Evolutionary conservation across 2,888 invertebrate genomes (phyloP), one percentile per base, ranked within the genome.

Genomic region (Hydropsyche betteni): DNA sequence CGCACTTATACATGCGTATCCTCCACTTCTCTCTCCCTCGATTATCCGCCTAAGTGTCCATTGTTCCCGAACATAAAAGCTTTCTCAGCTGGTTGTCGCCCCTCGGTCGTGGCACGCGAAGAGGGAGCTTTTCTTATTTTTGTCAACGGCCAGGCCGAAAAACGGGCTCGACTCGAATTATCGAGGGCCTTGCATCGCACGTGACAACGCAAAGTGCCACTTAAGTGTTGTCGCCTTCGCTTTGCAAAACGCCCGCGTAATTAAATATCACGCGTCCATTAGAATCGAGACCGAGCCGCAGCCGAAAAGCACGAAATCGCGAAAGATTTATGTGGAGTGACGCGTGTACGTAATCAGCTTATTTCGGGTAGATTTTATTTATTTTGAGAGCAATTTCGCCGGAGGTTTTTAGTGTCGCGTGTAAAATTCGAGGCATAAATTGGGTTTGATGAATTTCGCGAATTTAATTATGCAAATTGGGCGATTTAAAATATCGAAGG

Each of bases 21-120:
- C 24, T 24, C 24, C 24, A 24, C 24, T 24, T 24, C 44, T 44
- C 44, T 44, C 44, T 6, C 44, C 10, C 44, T 44, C 36, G 64
- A 64, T 64, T 64, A 64, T 36, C 36, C 64, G 36, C 36, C 8
- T 64, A 64, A 64, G 64, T 64, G 64, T 36, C 64, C 64, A 64
- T 64, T 64, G 64, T 64, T 64, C 64, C 36, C 64, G 36, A 64
- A n/a, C 64, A 64, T 64, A 64, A 64, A 64, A 64, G 64, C 64
- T 34, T 36, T 64, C 64, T 64, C 64, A 33, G 33, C 24, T 34
- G 33, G 16, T 61, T 24, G 24, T 33, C 61, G 33, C 16, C 7
- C 8, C 61, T 55, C 61, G 33, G 10, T 10, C 16, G 61, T 61
- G 5, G 61, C 61, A 51, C 61, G 33, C 3, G 24, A 16, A 14